Conservation (phyloP, 2,888 invertebrate species). For the Sesamia inferens region DNA sequence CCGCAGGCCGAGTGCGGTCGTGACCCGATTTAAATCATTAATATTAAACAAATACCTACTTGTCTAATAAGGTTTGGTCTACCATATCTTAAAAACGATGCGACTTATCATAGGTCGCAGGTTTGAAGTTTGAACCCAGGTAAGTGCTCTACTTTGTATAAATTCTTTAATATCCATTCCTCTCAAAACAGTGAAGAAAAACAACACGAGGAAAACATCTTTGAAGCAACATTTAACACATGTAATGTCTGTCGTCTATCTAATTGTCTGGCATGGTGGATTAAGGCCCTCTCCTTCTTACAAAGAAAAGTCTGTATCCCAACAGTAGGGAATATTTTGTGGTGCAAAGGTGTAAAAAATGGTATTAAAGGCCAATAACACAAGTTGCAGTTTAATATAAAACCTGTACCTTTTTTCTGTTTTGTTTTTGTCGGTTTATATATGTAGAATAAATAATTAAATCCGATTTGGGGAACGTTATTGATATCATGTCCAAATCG, state of each 20-base stretch:
- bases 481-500: conserved; percentile 31
- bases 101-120: not conserved
- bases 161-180: not conserved
- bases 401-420: too few relatives aligned
- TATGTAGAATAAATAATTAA: not conserved
- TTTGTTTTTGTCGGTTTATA: too few relatives aligned
- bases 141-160: not conserved
- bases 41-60: conserved; percentile 19
- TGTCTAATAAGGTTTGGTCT: conserved; percentile 5
- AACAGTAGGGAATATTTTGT: not conserved
- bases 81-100: too few relatives aligned
- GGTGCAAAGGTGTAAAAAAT: too few relatives aligned
- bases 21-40: conserved; percentile 25
- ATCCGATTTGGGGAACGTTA: conserved; percentile 23
- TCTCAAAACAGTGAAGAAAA: not conserved
- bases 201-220: not conserved
- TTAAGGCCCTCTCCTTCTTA: not conserved
- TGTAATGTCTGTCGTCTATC: too few relatives aligned
- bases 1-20: conserved; percentile 25
- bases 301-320: not conserved
- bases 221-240: not conserved
- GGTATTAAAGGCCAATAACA: conserved; percentile 5
- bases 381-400: conserved; percentile 16
- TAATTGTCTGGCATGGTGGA: not conserved
- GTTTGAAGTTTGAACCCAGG: not conserved